Conservation (phyloP, 2,113 vertebrate genomes). For the Ceuthmochares aereus region DNA sequence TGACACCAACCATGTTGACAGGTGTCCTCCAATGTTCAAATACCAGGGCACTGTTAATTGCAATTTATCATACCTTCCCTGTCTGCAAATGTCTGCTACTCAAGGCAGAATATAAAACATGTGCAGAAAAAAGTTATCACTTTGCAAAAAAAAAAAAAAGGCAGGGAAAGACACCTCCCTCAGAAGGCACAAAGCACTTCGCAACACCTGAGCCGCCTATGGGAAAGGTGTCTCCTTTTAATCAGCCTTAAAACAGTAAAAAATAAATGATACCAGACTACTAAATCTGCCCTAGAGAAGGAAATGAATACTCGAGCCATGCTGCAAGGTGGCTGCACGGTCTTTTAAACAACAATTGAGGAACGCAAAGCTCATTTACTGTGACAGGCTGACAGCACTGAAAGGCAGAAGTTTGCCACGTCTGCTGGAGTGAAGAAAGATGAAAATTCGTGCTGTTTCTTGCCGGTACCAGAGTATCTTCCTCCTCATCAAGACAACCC, state of each 20-base stretch:
- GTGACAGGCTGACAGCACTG: slow-evolving; percentile 9
- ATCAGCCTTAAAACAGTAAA: neutral
- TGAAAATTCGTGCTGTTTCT: neutral
- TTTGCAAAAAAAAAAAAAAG: neutral
- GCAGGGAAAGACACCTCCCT: neutral
- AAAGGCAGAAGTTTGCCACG: neutral
- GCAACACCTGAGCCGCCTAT: neutral
- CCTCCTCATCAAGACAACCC: neutral
- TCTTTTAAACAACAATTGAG: neutral
- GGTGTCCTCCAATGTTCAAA: slow-evolving; percentile 38
- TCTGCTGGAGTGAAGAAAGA: neutral
- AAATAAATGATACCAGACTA: neutral
- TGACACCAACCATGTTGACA: slow-evolving; percentile 50
- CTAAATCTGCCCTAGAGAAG: neutral
- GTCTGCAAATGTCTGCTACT: slow-evolving; percentile 17
- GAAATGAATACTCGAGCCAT: neutral
- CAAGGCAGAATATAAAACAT: neutral
- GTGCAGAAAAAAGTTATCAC: neutral
- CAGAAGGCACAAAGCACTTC: neutral
- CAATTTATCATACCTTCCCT: slow-evolving; percentile 48
- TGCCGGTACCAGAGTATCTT: neutral
- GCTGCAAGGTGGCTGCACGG: neutral
- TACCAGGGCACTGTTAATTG: slow-evolving; percentile 38
- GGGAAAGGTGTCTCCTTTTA: neutral
- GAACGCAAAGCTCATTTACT: slow-evolving; percentile 10